A percentile compares a stretch with the other conserved stretches of the same genome.
phyloP scores from a whole-genome alignment of 64 coral and sea anemone genomes.

The Pocillopora verrucosa region DNA sequence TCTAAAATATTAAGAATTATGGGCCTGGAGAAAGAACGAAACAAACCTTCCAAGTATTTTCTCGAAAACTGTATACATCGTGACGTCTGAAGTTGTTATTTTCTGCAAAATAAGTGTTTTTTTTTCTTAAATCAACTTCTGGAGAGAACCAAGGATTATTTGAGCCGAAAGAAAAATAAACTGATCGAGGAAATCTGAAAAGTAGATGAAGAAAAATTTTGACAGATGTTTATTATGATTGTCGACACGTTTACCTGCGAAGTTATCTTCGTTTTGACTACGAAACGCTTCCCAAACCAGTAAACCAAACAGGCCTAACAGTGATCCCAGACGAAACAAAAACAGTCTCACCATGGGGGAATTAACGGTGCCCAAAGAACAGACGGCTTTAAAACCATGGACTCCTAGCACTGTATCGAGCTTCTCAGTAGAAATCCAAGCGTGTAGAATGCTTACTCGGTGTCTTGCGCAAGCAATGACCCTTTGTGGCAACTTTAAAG shows the following conservation, averaged over 20 bases:
- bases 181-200: background rate
- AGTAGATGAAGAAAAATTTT: background rate
- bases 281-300: conserved; percentile 53
- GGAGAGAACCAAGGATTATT: too few species aligned
- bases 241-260: conserved; percentile 32
- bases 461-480: conserved; percentile 16
- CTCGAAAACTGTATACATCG: background rate
- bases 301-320: conserved; percentile 43
- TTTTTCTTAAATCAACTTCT: too few species aligned
- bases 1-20: background rate
- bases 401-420: background rate
- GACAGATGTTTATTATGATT: background rate
- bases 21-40: background rate
- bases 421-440: background rate
- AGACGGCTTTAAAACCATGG: background rate
- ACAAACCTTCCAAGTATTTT: conserved; percentile 30
- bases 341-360: conserved; percentile 54
- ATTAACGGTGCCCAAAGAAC: background rate
- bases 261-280: conserved; percentile 1
- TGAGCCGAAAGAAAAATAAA: background rate
- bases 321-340: conserved; percentile 53
- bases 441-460: background rate
- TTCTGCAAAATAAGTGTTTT: background rate
- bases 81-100: conserved; percentile 13
- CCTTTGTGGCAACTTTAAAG: conserved; percentile 10